Conservation (phyloP, 2,888 invertebrate species). For the Drosophila kanekoi region DNA sequence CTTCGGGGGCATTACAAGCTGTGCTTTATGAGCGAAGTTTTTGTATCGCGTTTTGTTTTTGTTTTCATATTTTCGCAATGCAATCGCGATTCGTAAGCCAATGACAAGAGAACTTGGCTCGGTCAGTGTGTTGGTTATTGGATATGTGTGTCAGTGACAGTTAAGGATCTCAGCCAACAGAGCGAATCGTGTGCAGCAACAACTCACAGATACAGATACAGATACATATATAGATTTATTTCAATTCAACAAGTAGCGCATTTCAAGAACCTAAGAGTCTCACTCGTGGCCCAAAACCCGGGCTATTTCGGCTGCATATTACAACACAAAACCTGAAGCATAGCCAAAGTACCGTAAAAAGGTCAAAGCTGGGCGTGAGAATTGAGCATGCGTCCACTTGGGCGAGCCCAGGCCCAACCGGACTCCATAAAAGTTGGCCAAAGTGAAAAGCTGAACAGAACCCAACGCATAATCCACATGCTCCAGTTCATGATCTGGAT, state of each 20-base stretch:
- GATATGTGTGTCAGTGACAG: slow-evolving; percentile 76
- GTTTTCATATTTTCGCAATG: slow-evolving; percentile 49
- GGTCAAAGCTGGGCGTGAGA: slow-evolving; percentile 74
- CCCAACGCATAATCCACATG: slow-evolving; percentile 21
- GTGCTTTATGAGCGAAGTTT: slow-evolving; percentile 55
- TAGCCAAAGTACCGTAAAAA: slow-evolving; percentile 62
- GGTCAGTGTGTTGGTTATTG: slow-evolving; percentile 53
- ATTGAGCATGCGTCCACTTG: slow-evolving; percentile 26
- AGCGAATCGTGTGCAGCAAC: slow-evolving; percentile 43
- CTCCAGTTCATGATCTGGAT: slow-evolving; percentile 23
- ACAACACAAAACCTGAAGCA: slow-evolving; percentile 41
- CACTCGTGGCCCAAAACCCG: slow-evolving; percentile 39
- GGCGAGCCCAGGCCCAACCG: slow-evolving; percentile 14
- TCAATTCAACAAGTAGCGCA: slow-evolving; percentile 27
- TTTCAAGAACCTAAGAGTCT: slow-evolving; percentile 30
- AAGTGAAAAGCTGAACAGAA: slow-evolving; percentile 20
- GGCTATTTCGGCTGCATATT: slow-evolving; percentile 33
- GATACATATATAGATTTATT: slow-evolving; percentile 31
- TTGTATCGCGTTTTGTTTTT: slow-evolving; percentile 34
- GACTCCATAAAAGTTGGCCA: slow-evolving; percentile 56
- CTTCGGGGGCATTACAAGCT: slow-evolving; percentile 56
- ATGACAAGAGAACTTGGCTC: slow-evolving; percentile 57
- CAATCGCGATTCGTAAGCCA: slow-evolving; percentile 44
- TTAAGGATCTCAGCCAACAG: slow-evolving; percentile 71
- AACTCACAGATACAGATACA: slow-evolving; percentile 19